Evolutionary conservation across 2,888 invertebrate species (phyloP), one percentile per base, ranked within the genome.

Genomic region (Geophilus truncorum): DNA sequence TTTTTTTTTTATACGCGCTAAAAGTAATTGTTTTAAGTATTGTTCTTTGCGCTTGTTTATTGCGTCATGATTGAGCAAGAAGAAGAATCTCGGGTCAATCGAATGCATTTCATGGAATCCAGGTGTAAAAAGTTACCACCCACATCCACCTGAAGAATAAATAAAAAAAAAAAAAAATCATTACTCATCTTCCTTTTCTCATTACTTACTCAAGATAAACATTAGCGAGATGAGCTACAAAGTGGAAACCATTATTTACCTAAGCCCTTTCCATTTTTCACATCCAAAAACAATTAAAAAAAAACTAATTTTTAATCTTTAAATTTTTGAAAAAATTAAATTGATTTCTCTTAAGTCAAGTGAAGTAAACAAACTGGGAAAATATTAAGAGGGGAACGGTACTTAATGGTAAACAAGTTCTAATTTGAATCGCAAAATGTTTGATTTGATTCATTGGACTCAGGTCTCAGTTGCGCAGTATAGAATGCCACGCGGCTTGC

Each of bases 101-200:
- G 57, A 57, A 57, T 21, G 57, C 57, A 21, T 57, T 57, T 57
- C 57, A 57, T 57, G 57, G 57, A 57, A 57, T 57, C 57, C 57
- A 57, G 57, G 57, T 57, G 57, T 57, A 57, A 57, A 57, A 57
- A 57, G 57, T 57, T 40, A n/a, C 57, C 57, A 57, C 57, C 57
- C 57, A 57, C 57, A 57, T 57, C 57, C 57, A 57, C 57, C 57
- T 57, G n/a, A 18, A 23, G 57, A 57, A 40, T 40, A 40, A 23
- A 57, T n/a, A n/a, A n/a, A 57, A 57, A 57, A 2, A 57, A 4
- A 57, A 51, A 51, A 51, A n/a, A 5, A 9, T 57, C 57, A 57
- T 57, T 57, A 57, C 57, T 57, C 57, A 57, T 57, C 57, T 57
- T 57, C 57, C 57, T 57, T 57, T 57, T 57, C 57, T 57, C 57